A percentile compares a stretch with the other conserved stretches of the same genome.
Conservation (phyloP, 2,888 invertebrate genomes). For the Limnephilus rhombicus region DNA sequence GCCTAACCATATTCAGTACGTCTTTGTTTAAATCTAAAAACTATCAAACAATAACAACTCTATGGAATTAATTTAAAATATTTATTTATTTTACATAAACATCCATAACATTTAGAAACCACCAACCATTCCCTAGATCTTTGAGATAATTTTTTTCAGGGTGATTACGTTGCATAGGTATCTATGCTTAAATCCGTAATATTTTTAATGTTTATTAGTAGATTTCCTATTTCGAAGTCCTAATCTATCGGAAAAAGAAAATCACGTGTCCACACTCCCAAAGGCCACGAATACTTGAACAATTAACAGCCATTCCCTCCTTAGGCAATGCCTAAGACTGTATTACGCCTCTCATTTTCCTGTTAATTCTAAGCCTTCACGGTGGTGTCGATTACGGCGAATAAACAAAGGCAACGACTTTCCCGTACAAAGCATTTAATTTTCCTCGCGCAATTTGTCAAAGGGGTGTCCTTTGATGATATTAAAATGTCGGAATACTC, state of each 20-base stretch:
- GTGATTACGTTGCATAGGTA: too few species aligned
- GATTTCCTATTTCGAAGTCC: neutral
- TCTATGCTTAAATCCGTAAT: too few species aligned
- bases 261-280: neutral
- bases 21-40: too few species aligned
- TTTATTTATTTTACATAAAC: too few species aligned
- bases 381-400: constrained; percentile 42
- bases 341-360: neutral
- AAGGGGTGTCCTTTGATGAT: constrained; percentile 47
- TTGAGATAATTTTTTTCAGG: too few species aligned
- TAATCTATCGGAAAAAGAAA: neutral
- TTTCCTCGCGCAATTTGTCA: constrained; percentile 51
- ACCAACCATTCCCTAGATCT: too few species aligned
- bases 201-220: too few species aligned
- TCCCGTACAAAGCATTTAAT: constrained; percentile 48
- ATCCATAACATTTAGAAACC: too few species aligned
- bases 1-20: too few species aligned
- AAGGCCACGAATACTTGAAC: neutral
- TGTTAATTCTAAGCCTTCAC: neutral
- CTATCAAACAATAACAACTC: too few species aligned
- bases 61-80: too few species aligned
- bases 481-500: constrained; percentile 46
- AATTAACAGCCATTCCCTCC: neutral
- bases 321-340: neutral
- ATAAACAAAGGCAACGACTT: constrained; percentile 23